Conservation (phyloP, 1,140 invertebrate species). For the Leptopilina boulardi region DNA sequence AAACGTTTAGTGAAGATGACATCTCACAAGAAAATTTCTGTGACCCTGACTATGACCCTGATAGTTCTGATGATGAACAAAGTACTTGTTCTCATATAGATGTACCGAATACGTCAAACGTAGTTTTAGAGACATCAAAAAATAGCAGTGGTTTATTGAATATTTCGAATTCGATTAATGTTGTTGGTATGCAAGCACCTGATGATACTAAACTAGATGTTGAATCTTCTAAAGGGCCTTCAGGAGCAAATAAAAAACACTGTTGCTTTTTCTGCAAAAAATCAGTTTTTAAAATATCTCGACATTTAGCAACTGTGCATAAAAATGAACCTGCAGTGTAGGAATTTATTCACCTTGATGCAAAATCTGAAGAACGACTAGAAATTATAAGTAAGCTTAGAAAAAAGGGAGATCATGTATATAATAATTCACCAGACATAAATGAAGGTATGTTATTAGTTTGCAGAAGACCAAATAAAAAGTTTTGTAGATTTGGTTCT, state of each 20-base stretch:
- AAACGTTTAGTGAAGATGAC: too few species aligned
- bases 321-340: slow-evolving; percentile 41
- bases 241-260: slow-evolving; percentile 36
- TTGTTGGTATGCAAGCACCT: neutral
- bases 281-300: slow-evolving; percentile 41
- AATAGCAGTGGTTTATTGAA: neutral
- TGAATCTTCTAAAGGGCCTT: neutral
- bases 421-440: too few species aligned
- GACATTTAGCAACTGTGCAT: slow-evolving; percentile 43
- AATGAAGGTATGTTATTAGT: too few species aligned
- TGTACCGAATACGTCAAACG: too few species aligned
- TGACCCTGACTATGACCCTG: too few species aligned
- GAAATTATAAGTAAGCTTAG: slow-evolving; percentile 41
- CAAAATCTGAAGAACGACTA: slow-evolving; percentile 34
- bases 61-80: too few species aligned
- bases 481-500: too few species aligned
- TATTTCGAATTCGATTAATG: neutral
- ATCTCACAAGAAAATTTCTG: neutral
- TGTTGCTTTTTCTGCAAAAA: slow-evolving; percentile 49
- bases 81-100: too few species aligned
- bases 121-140: neutral
- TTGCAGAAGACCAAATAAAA: too few species aligned
- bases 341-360: slow-evolving; percentile 34
- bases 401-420: too few species aligned
- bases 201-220: neutral